Evolutionary conservation across 2,888 invertebrate genomes (phyloP).

Genomic region (Norana najaformis): DNA sequence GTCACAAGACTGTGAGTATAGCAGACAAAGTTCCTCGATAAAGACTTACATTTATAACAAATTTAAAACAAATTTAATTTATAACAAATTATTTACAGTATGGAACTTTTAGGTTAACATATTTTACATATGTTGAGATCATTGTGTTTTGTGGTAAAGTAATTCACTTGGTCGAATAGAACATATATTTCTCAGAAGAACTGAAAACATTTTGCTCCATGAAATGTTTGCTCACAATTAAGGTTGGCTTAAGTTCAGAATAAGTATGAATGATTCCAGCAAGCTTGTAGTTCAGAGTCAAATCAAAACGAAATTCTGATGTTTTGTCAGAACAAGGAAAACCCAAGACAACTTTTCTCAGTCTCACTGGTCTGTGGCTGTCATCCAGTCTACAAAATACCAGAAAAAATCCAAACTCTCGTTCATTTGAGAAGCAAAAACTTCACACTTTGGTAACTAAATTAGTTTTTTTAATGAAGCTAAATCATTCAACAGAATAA

Average conservation of each 20-base stretch:
- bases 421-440: neutral
- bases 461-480: too few relatives aligned
- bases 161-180: neutral
- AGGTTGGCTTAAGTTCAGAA: conserved; percentile 74
- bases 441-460: too few relatives aligned
- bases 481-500: too few relatives aligned
- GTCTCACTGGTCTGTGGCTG: conserved; percentile 74
- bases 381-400: conserved; percentile 70
- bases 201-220: neutral
- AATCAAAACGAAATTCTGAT: conserved; percentile 75
- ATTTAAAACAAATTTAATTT: neutral
- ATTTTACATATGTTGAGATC: neutral
- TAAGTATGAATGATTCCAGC: conserved; percentile 73
- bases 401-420: neutral
- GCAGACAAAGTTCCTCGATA: neutral
- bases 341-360: conserved; percentile 75
- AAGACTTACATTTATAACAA: too few relatives aligned
- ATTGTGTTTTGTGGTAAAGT: too few relatives aligned
- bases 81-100: neutral
- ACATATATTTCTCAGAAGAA: neutral
- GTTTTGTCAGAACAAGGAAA: conserved; percentile 69
- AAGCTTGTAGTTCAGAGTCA: conserved; percentile 77
- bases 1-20: neutral
- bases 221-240: conserved; percentile 54
- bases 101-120: neutral